Evolutionary conservation across 2,113 vertebrate genomes (phyloP), one percentile per base, ranked within the genome.

Genomic region (Vireo altiloquus): DNA sequence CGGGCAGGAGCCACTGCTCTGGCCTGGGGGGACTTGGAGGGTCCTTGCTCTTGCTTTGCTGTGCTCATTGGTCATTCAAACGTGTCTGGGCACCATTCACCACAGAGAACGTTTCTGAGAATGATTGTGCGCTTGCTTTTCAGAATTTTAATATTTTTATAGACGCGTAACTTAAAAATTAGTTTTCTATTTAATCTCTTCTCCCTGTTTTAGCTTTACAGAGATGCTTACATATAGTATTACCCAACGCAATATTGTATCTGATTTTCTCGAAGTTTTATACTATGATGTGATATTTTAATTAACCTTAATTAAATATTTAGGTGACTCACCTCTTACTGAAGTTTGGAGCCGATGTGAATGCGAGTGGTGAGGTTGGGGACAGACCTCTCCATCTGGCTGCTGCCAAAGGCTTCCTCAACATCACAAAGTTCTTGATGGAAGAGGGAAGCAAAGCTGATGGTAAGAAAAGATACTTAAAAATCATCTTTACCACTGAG

Each of bases 351-450:
- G 99, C 98, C 2, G 99, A 99, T 75, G 98, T 99, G 88, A 99
- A 99, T 25, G 97, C 98, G 2, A 98, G 98, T 9, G 99, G 99
- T 25, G 99, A 99, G 96, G 99, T 99, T 27, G 99, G 99, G 9
- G 99, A 99, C 71, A 97, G 98, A n/a, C 99, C 99, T 4, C 98
- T 99, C 47, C 99, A 99, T 31, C 94, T 99, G 75, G 99, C 99
- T 35, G 99, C 98, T 46, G 99, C 99, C 78, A 99, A 99, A 96
- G 99, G 99, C 52, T 99, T 98, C 92, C 98, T 99, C 52, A 97
- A 84, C 60, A 98, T 99, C 63, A 96, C 98, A 44, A 99, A 99
- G 78, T 98, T 99, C 81, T 93, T 99, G 96, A 92, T 99, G 97
- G 98, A 98, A 71, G 99, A 99, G 18, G 98, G 98, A 19, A 98